Percentiles rank a stretch among this genome's conserved stretches.
Conservation (phyloP, 1,140 invertebrate genomes). For the Drosophila lini region DNA sequence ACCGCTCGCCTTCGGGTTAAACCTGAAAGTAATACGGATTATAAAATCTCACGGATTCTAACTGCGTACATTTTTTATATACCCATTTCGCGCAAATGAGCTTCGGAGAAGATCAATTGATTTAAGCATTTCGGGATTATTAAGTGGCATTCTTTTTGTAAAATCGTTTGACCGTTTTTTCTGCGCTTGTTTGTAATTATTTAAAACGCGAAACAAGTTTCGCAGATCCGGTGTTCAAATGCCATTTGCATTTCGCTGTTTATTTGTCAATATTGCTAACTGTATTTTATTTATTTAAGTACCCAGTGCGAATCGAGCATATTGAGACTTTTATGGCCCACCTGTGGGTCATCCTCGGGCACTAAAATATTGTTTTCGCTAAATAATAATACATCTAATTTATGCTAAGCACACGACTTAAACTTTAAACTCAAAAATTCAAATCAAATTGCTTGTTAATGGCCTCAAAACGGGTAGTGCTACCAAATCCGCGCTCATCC, state of each 20-base stretch:
- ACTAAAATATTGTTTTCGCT: conserved; percentile 8
- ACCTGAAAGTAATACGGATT: conserved; percentile 25
- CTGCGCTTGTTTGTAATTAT: conserved; percentile 38
- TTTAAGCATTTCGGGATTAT: conserved; percentile 27
- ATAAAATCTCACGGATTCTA: conserved; percentile 29
- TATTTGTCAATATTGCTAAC: conserved; percentile 38
- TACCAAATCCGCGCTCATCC: conserved; percentile 31
- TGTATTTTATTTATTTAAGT: conserved; percentile 37
- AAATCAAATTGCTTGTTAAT: conserved; percentile 32
- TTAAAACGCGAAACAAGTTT: conserved; percentile 42
- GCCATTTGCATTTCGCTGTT: conserved; percentile 34
- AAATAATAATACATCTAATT: conserved; percentile 3
- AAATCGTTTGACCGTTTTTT: conserved; percentile 23
- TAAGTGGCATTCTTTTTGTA: conserved; percentile 33
- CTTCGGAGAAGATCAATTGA: conserved; percentile 41
- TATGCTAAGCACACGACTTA: conserved; percentile 22
- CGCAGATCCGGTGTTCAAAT: conserved; percentile 39
- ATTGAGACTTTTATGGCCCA: conserved; percentile 19
- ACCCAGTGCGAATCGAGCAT: conserved; percentile 8
- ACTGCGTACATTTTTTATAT: conserved; percentile 39
- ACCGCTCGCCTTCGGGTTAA: conserved; percentile 18
- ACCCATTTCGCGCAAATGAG: conserved; percentile 7
- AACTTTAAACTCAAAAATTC: conserved; percentile 25
- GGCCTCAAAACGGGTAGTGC: conserved; percentile 18
- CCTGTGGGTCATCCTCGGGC: background rate